These are phyloP conservation scores for Alouatta palliata DNA, from an alignment of 2,113 vertebrate genomes.

Conservation along the genomic window DNA sequence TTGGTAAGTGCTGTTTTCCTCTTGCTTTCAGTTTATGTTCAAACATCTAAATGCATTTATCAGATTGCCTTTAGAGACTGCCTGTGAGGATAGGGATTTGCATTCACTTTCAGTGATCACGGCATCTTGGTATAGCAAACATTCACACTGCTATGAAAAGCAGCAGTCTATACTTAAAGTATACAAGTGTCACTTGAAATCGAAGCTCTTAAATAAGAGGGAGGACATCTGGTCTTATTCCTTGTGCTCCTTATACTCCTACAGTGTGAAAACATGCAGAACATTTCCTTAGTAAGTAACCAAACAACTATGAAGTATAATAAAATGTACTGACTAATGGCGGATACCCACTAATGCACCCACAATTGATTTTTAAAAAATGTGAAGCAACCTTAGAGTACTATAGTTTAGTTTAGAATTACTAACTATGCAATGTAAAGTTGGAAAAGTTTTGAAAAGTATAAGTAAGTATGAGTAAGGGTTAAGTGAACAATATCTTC, in stretches of 20 bases:
- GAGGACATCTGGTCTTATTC: not conserved
- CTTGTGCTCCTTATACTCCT: not conserved
- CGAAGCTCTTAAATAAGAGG: constrained; percentile 15
- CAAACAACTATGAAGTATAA: not conserved
- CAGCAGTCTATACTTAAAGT: not conserved
- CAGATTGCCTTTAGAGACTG: constrained; percentile 36
- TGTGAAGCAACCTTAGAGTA: not conserved
- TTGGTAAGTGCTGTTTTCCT: not conserved
- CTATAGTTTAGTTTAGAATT: not conserved
- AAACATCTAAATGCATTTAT: constrained; percentile 48
- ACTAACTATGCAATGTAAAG: not conserved
- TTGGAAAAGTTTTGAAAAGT: not conserved
- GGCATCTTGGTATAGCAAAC: constrained; percentile 42
- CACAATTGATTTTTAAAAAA: not conserved
- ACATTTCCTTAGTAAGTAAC: not conserved
- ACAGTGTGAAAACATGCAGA: not conserved
- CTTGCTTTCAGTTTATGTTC: constrained; percentile 24
- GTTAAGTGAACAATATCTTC: not conserved
- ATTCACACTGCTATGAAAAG: not conserved
- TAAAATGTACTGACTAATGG: not conserved
- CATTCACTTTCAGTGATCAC: constrained; percentile 40
- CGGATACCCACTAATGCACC: not conserved
- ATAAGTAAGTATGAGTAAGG: not conserved
- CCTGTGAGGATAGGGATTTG: constrained; percentile 34
- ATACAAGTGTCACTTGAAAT: constrained; percentile 28